Conservation (phyloP, 2,797 vertebrate species). For the Okamejei kenojei region DNA sequence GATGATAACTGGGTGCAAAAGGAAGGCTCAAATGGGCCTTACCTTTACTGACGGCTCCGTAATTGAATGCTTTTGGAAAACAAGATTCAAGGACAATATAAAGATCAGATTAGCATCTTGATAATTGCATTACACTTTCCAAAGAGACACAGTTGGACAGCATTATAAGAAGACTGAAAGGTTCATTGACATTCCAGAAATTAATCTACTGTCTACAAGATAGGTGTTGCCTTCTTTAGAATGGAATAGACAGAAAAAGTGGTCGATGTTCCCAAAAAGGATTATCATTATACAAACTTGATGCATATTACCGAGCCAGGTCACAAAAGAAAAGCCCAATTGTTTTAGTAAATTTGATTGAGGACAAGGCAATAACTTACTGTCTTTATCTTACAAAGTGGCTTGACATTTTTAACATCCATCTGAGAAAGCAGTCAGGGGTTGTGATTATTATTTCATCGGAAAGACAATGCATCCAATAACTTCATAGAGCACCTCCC, state of each 20-base stretch:
- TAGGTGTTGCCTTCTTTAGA: neutral
- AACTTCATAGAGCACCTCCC: no score
- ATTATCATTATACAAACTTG: neutral
- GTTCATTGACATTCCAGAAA: neutral
- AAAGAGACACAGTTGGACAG: neutral
- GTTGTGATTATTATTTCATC: no score
- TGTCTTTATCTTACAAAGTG: no score
- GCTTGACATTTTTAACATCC: no score
- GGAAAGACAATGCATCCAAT: no score
- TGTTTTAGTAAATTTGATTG: no score
- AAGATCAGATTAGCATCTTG: neutral
- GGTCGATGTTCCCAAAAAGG: neutral
- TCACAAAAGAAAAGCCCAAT: neutral
- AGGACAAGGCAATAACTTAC: no score
- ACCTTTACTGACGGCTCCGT: neutral
- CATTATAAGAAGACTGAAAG: neutral
- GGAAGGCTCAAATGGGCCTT: neutral
- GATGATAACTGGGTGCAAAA: neutral
- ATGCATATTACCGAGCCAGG: neutral
- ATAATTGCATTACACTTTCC: slow-evolving; percentile 1
- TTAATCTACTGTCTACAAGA: neutral
- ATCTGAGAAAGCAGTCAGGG: no score
- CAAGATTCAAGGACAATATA: neutral
- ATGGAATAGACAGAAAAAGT: neutral
- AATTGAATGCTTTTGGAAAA: neutral